Conservation (phyloP, 2,113 vertebrate species). For the Ascaphus truei region DNA sequence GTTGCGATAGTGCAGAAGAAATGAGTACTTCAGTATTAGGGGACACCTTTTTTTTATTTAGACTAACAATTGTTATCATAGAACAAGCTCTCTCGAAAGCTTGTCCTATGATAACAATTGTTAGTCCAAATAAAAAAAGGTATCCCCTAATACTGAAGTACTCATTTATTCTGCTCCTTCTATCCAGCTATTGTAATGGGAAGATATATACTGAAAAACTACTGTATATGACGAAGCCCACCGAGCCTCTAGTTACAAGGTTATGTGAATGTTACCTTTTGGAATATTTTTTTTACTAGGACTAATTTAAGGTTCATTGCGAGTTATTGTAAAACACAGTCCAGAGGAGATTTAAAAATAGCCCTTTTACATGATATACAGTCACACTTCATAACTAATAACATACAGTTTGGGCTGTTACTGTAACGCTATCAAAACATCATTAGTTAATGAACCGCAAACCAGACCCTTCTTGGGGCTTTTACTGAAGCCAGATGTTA, state of each 20-base stretch:
- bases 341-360: not conserved
- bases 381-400: not conserved
- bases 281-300: not conserved
- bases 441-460: constrained; percentile 14
- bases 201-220: no score
- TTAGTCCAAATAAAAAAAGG: no score
- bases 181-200: no score
- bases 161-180: no score
- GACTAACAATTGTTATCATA: no score
- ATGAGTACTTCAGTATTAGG: no score
- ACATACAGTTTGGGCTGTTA: not conserved
- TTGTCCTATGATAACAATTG: no score
- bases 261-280: not conserved
- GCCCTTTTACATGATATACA: not conserved
- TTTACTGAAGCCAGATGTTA: constrained; percentile 12
- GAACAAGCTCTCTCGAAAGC: no score
- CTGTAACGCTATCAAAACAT: constrained; percentile 4
- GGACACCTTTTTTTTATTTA: no score
- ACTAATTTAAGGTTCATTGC: not conserved
- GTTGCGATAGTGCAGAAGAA: no score
- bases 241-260: not conserved
- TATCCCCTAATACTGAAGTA: no score
- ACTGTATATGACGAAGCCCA: no score
- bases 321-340: not conserved
- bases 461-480: not conserved